These are phyloP conservation scores for Pontoporia blainvillei DNA, from an alignment of 2,113 vertebrate species.

Conservation along the genomic window DNA sequence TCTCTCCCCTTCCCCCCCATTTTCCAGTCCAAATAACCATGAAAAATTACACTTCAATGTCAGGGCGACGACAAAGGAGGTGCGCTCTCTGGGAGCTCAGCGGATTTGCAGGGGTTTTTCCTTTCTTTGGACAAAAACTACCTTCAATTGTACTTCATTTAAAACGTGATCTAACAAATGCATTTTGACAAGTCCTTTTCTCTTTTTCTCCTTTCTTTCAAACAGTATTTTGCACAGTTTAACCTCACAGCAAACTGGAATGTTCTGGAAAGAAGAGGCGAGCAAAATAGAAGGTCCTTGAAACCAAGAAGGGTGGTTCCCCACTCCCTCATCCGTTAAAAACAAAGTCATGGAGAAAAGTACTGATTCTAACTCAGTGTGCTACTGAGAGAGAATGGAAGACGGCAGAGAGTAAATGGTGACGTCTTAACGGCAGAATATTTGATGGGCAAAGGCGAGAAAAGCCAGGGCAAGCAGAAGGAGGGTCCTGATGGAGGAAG, in stretches of 20 bases:
- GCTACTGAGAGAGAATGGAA: not conserved
- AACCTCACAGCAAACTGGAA: conserved; percentile 78
- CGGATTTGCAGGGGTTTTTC: conserved; percentile 76
- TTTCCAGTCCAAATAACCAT: conserved; percentile 99
- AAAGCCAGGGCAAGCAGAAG: rapidly evolving
- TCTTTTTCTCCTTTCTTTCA: conserved; percentile 75
- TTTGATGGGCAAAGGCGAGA: not conserved
- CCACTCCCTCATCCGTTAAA: not conserved
- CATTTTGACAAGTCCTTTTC: conserved; percentile 81
- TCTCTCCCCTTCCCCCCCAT: conserved; percentile 88
- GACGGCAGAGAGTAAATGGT: rapidly evolving
- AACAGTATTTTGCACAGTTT: conserved; percentile 80
- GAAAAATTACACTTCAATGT: conserved; percentile 99
- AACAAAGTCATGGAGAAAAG: conserved; percentile 57
- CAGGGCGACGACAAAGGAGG: conserved; percentile 91
- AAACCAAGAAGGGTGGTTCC: not conserved
- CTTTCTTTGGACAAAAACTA: conserved; percentile 81
- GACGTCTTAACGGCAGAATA: not conserved
- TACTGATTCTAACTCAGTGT: conserved; percentile 23
- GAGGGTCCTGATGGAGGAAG: not conserved
- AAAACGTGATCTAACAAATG: conserved; percentile 82
- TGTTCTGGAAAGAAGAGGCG: conserved; percentile 74
- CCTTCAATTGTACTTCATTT: conserved; percentile 81
- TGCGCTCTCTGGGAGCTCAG: conserved; percentile 78
- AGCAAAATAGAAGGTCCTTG: conserved; percentile 66